These are phyloP conservation scores for Ectemnius cavifrons DNA, from an alignment of 2,888 invertebrate species.

Conservation along the genomic window DNA sequence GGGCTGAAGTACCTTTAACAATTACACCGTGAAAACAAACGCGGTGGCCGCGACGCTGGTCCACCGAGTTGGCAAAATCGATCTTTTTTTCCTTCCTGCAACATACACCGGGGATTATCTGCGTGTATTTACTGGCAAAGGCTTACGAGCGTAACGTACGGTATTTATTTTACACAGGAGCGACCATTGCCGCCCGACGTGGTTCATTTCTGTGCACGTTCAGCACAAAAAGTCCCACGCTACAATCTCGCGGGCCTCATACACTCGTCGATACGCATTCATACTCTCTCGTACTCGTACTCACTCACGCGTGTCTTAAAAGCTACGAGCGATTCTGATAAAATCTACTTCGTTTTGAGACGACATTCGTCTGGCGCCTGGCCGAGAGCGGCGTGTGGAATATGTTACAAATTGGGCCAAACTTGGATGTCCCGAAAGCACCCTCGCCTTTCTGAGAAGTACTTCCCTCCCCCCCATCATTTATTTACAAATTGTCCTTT, in stretches of 20 bases:
- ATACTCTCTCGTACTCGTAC: conserved; percentile 21
- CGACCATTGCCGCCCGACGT: conserved; percentile 57
- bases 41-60: conserved; percentile 11
- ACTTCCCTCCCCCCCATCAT: not conserved
- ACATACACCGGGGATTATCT: conserved; percentile 48
- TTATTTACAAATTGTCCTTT: not conserved
- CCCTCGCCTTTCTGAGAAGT: not conserved
- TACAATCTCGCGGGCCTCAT: conserved; percentile 49
- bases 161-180: conserved; percentile 76
- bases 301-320: conserved; percentile 45
- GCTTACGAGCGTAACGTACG: conserved; percentile 76
- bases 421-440: not conserved
- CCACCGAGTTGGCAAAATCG: conserved; percentile 39
- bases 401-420: conserved; percentile 29
- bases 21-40: not conserved
- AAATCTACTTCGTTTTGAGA: conserved; percentile 49
- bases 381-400: conserved; percentile 31
- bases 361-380: conserved; percentile 21
- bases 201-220: conserved; percentile 52
- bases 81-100: conserved; percentile 42
- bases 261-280: conserved; percentile 32
- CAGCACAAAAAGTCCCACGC: conserved; percentile 60
- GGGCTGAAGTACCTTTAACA: not conserved
- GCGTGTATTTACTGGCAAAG: conserved; percentile 57
- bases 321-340: conserved; percentile 47